Percentiles rank a stretch among this genome's conserved stretches.
Conservation (phyloP, 2,797 vertebrate species). For the Sebastes hubbsi region DNA sequence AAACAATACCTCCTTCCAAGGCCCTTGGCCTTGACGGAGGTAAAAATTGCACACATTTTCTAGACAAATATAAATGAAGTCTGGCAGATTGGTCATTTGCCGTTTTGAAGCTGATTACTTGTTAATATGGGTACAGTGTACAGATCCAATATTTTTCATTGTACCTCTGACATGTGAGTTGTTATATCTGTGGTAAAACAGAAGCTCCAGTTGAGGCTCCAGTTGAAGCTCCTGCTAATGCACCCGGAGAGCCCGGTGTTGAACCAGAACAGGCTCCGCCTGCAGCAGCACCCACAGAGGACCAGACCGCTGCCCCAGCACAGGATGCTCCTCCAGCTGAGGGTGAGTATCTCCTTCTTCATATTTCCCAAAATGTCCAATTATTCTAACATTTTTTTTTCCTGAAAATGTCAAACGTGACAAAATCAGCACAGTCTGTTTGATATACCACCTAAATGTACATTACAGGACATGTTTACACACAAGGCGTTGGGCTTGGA, state of each 20-base stretch:
- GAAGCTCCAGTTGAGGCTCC: conserved; percentile 35
- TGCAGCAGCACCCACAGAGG: conserved; percentile 27
- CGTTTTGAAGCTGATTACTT: not conserved
- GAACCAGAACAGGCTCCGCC: conserved; percentile 15
- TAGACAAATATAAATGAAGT: not conserved
- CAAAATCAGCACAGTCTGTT: not conserved
- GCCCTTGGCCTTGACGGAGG: too few species aligned
- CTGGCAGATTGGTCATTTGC: not conserved
- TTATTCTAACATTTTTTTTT: too few species aligned
- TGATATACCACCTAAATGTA: not conserved
- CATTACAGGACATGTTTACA: not conserved
- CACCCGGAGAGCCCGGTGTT: conserved; percentile 21
- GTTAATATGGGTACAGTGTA: not conserved
- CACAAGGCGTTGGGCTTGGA: not conserved
- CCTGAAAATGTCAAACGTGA: not conserved
- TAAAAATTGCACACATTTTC: not conserved
- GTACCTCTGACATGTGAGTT: conserved; percentile 12
- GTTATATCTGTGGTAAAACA: conserved; percentile 5
- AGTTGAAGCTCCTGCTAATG: conserved; percentile 22
- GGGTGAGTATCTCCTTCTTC: conserved; percentile 41
- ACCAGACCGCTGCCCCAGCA: conserved; percentile 10
- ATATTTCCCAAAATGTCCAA: too few species aligned
- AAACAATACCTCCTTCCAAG: too few species aligned
- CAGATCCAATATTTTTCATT: not conserved
- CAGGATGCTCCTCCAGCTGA: conserved; percentile 43